Percentiles rank a stretch among this genome's conserved stretches.
Evolutionary conservation across 2,888 invertebrate species (phyloP).

Genomic region (Ptychoptera albimana): DNA sequence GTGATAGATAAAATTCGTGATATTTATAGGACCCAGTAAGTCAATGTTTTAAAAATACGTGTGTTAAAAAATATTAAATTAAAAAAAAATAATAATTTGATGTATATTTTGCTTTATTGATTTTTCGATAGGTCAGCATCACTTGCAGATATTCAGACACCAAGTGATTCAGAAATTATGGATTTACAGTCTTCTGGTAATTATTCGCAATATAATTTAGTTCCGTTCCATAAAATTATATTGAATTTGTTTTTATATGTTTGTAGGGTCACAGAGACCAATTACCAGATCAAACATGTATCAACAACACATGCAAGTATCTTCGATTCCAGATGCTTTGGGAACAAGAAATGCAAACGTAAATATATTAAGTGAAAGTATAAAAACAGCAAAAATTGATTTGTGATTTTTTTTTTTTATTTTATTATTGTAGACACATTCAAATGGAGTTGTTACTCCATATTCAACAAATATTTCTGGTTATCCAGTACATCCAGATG

Average conservation of each 20-base stretch:
- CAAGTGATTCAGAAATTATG: too few relatives aligned
- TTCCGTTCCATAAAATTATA: too few relatives aligned
- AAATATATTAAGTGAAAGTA: too few relatives aligned
- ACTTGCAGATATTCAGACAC: not conserved
- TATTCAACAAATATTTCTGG: constrained; percentile 29
- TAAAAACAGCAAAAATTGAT: too few relatives aligned
- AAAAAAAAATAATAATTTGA: too few relatives aligned
- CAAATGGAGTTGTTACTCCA: constrained; percentile 28
- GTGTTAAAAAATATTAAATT: not conserved
- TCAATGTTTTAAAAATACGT: not conserved
- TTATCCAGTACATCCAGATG: constrained; percentile 83
- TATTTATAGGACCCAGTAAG: not conserved
- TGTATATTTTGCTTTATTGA: not conserved
- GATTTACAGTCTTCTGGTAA: too few relatives aligned
- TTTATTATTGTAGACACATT: constrained; percentile 14
- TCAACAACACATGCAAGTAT: constrained; percentile 10
- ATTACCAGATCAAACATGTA: constrained; percentile 10
- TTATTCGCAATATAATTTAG: too few relatives aligned
- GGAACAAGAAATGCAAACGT: too few relatives aligned
- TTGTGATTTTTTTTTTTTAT: too few relatives aligned
- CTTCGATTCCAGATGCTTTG: constrained; percentile 7
- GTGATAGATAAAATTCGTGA: constrained; percentile 10
- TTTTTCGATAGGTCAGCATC: not conserved
- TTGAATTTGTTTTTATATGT: too few relatives aligned
- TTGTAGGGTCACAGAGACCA: constrained; percentile 1